A percentile compares a stretch with the other conserved stretches of the same genome.
These are phyloP conservation scores for Drosophila oshimai DNA, from an alignment of 1,140 invertebrate species.

Conservation along the genomic window DNA sequence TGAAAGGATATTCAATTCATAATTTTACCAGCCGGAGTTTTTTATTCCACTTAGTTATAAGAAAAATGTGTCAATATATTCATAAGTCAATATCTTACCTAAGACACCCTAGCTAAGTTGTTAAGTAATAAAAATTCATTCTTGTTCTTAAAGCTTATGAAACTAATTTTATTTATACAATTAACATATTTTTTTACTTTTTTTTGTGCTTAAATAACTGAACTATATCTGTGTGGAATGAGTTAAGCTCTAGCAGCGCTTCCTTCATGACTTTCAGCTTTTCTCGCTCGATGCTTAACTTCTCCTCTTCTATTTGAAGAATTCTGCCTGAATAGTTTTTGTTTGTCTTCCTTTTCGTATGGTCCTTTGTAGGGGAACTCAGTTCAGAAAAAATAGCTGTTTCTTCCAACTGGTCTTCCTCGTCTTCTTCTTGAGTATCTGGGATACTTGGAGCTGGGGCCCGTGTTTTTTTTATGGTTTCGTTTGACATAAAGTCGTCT, in stretches of 20 bases:
- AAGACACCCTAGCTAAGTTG: no score
- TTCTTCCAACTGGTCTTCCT: neutral
- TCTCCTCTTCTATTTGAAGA: conserved; percentile 56
- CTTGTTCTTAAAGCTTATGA: no score
- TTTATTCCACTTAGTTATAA: no score
- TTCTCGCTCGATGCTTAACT: conserved; percentile 39
- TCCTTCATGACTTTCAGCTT: conserved; percentile 58
- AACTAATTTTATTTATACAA: neutral
- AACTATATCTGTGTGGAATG: conserved; percentile 47
- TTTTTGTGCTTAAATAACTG: conserved; percentile 16
- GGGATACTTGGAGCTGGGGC: neutral
- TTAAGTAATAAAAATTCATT: neutral
- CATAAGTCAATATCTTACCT: no score
- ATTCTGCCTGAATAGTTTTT: neutral
- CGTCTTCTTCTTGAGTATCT: neutral
- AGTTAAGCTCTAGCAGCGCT: conserved; percentile 28
- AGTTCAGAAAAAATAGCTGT: no score
- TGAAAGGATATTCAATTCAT: no score
- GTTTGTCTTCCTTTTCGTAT: neutral
- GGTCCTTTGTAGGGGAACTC: neutral
- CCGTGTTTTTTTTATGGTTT: neutral
- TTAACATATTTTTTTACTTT: neutral
- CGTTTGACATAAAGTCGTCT: neutral
- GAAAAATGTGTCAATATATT: no score
- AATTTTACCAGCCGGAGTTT: no score